Evolutionary conservation across 2,113 vertebrate genomes (phyloP), one percentile per base, ranked within the genome.

Genomic region (Poeciliopsis retropinna): DNA sequence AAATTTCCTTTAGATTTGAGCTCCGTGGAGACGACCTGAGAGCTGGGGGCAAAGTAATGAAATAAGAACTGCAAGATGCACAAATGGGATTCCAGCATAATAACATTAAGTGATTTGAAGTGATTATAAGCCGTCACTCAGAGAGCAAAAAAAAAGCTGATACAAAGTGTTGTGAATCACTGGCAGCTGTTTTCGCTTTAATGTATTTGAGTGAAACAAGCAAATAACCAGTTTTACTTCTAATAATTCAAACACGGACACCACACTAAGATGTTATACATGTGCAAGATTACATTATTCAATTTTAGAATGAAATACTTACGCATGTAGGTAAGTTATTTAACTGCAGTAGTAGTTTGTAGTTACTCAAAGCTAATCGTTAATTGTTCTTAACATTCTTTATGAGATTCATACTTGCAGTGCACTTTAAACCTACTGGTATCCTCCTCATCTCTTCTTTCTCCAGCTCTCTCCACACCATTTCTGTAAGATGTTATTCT

Each of bases 71-170:
- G 60, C 17, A 67, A 75, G 78, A 79, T 37, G 67, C 62, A 76
- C 61, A 28, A 37, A 67, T 79, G n/a, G 73, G 78, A 77, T 70
- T 70, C 60, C 73, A 66, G 47, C 82, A 79, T 84, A 90, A 89
- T 87, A 84, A 84, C 70, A 70, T 75, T 78, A 88, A 89, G 80
- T 72, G 80, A 73, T 81, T 63, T 69, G 70, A 15, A 39, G 74
- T 72, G 73, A 70, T 80, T 76, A 51, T 60, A 37, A 37, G 17
- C 70, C 69, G 82, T 72, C 19, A 85, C 72, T 67, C 62, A 41
- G 73, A 70, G 64, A 81, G 76, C 78, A 84, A 19, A 75, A 2
- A 44, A 13, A 2, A 47, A 14, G 60, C 62, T 17, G 41, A 31
- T 60, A 29, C 28, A n/a, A 67, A 54, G 15, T 31, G 54, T 44